These are phyloP conservation scores for Chloropsis hardwickii DNA, from an alignment of 2,113 vertebrate species.

Conservation along the genomic window DNA sequence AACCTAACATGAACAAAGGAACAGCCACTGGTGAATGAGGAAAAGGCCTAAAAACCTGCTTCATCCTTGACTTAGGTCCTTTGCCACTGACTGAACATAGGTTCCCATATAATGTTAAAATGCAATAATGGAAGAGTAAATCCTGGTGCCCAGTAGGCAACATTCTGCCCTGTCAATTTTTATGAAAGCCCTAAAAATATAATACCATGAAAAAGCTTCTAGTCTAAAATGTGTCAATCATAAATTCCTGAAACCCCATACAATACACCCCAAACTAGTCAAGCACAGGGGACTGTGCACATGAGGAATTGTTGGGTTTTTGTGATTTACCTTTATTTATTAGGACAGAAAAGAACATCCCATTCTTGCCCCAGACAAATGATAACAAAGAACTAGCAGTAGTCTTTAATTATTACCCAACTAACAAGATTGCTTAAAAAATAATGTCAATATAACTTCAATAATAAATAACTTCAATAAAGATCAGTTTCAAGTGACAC, in stretches of 20 bases:
- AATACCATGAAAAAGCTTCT: not conserved
- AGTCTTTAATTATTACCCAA: not conserved
- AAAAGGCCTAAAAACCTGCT: not conserved
- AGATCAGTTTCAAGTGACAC: not conserved
- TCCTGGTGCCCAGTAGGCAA: not conserved
- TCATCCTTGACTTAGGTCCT: not conserved
- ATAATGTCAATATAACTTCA: not conserved
- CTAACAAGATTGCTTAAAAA: not conserved
- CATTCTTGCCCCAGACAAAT: not conserved
- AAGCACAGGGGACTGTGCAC: not conserved
- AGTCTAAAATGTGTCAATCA: not conserved
- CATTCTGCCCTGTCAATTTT: not conserved
- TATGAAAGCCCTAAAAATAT: not conserved
- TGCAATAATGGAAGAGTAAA: not conserved
- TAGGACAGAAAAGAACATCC: not conserved
- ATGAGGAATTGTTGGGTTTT: fast-evolving
- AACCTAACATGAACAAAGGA: not conserved
- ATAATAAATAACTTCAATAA: no score
- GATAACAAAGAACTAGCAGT: not conserved
- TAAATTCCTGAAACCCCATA: not conserved
- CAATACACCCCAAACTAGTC: not conserved
- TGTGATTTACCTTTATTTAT: not conserved
- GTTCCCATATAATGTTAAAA: not conserved
- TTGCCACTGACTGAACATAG: not conserved
- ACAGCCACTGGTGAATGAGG: not conserved